A percentile compares a stretch with the other conserved stretches of the same genome.
These are phyloP conservation scores for Aegypius monachus DNA, from an alignment of 2,113 vertebrate genomes.

Conservation along the genomic window DNA sequence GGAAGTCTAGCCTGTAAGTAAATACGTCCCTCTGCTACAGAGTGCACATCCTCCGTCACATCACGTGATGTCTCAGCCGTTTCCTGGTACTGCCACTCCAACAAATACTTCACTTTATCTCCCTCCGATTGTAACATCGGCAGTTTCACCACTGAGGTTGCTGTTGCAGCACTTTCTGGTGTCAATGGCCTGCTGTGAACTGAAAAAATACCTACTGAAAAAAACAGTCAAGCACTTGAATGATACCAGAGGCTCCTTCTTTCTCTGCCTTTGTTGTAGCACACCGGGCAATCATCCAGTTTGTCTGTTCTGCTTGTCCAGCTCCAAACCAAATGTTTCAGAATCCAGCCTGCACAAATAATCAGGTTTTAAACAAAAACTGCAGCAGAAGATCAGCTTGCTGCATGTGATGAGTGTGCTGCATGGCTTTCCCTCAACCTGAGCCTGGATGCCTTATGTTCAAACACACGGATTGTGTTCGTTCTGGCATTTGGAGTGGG, in stretches of 20 bases:
- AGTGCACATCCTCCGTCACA: constrained; percentile 16
- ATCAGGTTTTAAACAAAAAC: neutral
- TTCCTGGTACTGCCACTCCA: constrained; percentile 59
- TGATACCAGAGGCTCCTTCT: neutral
- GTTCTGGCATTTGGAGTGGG: neutral
- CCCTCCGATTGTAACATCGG: neutral
- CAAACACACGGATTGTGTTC: neutral
- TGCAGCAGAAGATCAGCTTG: neutral
- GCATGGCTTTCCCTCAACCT: neutral
- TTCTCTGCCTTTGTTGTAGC: neutral
- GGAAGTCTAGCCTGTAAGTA: constrained; percentile 54
- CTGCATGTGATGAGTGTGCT: neutral
- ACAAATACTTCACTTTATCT: constrained; percentile 57
- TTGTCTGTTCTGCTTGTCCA: neutral
- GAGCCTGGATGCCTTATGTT: neutral
- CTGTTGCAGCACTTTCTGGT: neutral
- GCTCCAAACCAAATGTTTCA: neutral
- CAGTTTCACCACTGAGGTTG: neutral
- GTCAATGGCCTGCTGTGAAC: constrained; percentile 1
- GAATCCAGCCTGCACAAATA: neutral
- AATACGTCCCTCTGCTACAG: constrained; percentile 18
- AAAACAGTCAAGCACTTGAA: neutral
- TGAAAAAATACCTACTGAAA: constrained; percentile 28
- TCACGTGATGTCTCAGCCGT: constrained; percentile 42
- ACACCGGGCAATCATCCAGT: neutral